Evolutionary conservation across 2,888 invertebrate species (phyloP), one percentile per base, ranked within the genome.

Genomic region (Adela reaumurella): DNA sequence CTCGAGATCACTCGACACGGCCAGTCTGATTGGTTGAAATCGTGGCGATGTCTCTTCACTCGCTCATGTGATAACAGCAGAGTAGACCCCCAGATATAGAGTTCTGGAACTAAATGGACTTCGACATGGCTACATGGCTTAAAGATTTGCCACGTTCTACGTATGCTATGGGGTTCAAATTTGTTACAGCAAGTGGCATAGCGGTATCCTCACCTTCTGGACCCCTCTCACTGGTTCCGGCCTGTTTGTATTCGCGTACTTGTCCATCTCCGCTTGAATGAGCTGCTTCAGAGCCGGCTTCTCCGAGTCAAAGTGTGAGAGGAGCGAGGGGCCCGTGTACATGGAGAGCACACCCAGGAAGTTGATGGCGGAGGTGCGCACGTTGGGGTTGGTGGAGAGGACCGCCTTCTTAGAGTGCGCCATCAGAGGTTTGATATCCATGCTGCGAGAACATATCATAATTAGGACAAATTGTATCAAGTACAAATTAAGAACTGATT

Each of bases 201-300:
- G n/a, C n/a, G n/a, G n/a, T n/a, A n/a, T n/a, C n/a, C 58, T 69
- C 43, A 79, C 77, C 54, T 63, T 65, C 5, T 68, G 70, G 17
- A 80, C 54, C 50, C 89, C 90, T 57, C 89, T 74, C 0, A 82
- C 84, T 0, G 92, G 89, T n/a, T 83, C 79, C 0, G 92, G 92
- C 0, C 92, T 88, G 51, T 85, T 84, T 57, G 88, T 84, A 19
- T 89, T 91, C 2, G 83, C 81, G 57, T 88, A 83, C 65, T 94
- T 94, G 51, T 92, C 92, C 59, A 93, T 84, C 64, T 95, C 95
- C 17, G 88, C 81, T 63, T 91, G 89, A 51, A 96, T 92, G 64
- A 91, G 89, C 57, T 92, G 91, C 45, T 88, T 83, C 1, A 95
- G 73, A 0, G 90, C 87, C 0, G 92, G 84, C 61, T 95, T 96